These are phyloP conservation scores for Macropus fuliginosus DNA, from an alignment of 2,797 vertebrate species.

Conservation along the genomic window DNA sequence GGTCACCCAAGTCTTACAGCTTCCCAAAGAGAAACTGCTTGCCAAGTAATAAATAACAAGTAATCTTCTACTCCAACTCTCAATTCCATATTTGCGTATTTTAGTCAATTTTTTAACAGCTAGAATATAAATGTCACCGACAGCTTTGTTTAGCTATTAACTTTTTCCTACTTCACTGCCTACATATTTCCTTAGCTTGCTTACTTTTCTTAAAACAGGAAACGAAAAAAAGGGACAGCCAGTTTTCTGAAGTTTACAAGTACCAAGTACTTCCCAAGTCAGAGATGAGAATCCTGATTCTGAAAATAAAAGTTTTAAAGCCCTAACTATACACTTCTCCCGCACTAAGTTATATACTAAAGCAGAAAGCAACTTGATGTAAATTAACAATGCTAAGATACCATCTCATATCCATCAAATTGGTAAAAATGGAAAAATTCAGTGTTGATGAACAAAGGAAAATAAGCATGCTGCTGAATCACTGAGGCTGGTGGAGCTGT, in stretches of 20 bases:
- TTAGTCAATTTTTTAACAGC: not conserved
- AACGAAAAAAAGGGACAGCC: not conserved
- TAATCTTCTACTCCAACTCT: conserved; percentile 15
- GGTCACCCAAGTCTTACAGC: not conserved
- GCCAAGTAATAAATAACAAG: not conserved
- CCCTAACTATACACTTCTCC: not conserved
- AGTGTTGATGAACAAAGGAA: not conserved
- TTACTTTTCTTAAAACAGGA: conserved; percentile 13
- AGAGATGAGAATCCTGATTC: not conserved
- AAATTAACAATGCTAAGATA: not conserved
- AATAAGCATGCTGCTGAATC: not conserved
- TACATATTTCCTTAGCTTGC: conserved; percentile 6
- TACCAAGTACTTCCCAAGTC: not conserved
- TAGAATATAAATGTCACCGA: not conserved
- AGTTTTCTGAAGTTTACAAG: not conserved
- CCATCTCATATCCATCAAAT: not conserved
- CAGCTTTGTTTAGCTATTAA: not conserved
- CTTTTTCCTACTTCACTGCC: not conserved
- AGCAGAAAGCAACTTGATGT: not conserved
- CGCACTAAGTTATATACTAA: not conserved
- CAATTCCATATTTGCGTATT: conserved; percentile 9
- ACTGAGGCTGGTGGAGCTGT: not conserved
- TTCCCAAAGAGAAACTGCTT: not conserved
- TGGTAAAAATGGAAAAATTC: not conserved
- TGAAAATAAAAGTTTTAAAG: not conserved